Evolutionary conservation across 2,888 invertebrate genomes (phyloP), one percentile per base, ranked within the genome.

Genomic region (Pristionchus japonicus): DNA sequence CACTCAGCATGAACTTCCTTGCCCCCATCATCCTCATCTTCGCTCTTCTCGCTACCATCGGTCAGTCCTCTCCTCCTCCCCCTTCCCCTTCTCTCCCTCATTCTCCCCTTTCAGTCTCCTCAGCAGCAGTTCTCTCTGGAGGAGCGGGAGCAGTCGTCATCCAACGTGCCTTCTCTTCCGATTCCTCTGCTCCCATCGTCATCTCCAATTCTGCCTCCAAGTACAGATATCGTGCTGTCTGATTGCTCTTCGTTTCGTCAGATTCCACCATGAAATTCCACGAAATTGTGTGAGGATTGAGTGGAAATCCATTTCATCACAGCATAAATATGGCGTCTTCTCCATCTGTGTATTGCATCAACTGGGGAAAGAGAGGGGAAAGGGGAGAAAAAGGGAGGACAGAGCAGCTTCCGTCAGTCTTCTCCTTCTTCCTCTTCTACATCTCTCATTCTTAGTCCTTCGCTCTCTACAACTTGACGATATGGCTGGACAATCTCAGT

Each of bases 371-470:
- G 31, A 34, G 85, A 64, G 64, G 47, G 85, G 27, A 34, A 83
- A 57, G 34, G 64, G 49, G n/a, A 85, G 64, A 85, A 47, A 64
- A 47, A 64, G 64, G 49, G 64, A 31, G 20, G 85, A 43, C n/a
- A 85, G 64, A 85, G 85, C 49, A 52, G 52, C 82, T 52, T 83
- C 82, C 34, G 52, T 83, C 82, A 77, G 77, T 83, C 82, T 52
- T 83, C 31, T 82, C 31, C 82, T 52, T 83, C 82, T 34, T 83
- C 52, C 43, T 83, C 17, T 27, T 83, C 52, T 83, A 31, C 52
- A 52, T 83, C 49, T 43, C 17, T 77, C 77, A 43, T 52, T 83
- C 82, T 52, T 52, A 23, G 31, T 52, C 43, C 82, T 52, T 83
- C 52, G 20, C 15, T 49, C 49, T 83, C 31, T 83, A 27, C 80